Conservation (phyloP, 1,140 invertebrate genomes). For the Platyura marginata region DNA sequence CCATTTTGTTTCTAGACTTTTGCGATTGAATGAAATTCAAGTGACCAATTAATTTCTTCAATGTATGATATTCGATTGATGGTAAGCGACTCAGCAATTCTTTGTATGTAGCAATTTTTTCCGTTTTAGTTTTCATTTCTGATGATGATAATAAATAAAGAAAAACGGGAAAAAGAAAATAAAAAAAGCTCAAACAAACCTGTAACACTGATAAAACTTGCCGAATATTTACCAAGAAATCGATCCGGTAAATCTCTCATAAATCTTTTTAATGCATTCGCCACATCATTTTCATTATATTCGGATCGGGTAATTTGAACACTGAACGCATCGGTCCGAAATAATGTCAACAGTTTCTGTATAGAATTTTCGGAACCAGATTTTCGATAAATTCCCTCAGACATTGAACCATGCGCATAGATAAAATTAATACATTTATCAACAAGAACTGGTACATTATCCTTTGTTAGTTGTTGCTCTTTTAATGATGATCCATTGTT, state of each 20-base stretch:
- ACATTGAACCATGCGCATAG: constrained; percentile 65
- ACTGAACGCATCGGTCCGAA: constrained; percentile 62
- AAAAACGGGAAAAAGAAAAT: too few relatives aligned
- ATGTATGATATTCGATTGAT: constrained; percentile 46
- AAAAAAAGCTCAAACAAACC: neutral
- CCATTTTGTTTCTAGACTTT: constrained; percentile 58
- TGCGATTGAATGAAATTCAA: constrained; percentile 59
- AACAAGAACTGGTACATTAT: constrained; percentile 72
- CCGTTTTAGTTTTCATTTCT: constrained; percentile 30
- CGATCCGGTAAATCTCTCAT: constrained; percentile 61
- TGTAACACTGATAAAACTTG: constrained; percentile 22
- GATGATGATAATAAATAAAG: constrained; percentile 7
- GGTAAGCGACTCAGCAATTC: constrained; percentile 44
- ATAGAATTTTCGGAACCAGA: constrained; percentile 60
- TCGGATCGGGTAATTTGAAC: constrained; percentile 54
- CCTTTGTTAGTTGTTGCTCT: constrained; percentile 70
- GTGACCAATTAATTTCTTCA: constrained; percentile 58
- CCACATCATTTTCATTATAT: constrained; percentile 71
- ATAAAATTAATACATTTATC: constrained; percentile 83
- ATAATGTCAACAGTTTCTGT: constrained; percentile 47
- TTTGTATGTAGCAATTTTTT: constrained; percentile 35
- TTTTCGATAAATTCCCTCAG: constrained; percentile 70
- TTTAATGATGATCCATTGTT: constrained; percentile 54
- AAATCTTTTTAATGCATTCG: constrained; percentile 66
- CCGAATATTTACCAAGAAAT: constrained; percentile 33